These are phyloP conservation scores for Rhinella marina DNA, from an alignment of 2,797 vertebrate species.

Conservation along the genomic window DNA sequence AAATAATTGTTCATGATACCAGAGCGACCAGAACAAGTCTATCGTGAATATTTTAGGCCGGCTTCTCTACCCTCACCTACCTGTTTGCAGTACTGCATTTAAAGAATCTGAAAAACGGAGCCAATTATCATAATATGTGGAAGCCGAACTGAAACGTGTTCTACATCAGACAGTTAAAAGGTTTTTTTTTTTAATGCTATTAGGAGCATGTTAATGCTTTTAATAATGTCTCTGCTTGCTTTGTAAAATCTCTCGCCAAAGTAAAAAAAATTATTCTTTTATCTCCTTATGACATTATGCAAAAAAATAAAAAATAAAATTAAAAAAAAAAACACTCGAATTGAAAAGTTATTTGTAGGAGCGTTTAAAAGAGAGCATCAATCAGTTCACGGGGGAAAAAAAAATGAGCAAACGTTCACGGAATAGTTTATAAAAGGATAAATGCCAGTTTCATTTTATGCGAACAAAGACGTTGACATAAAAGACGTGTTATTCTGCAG, in stretches of 20 bases:
- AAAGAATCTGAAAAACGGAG: slow-evolving; percentile 76
- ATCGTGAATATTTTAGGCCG: slow-evolving; percentile 67
- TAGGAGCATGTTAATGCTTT: slow-evolving; percentile 82
- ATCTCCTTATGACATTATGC: slow-evolving; percentile 85
- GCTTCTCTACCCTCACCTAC: slow-evolving; percentile 70
- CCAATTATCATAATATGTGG: slow-evolving; percentile 81
- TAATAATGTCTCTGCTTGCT: slow-evolving; percentile 83
- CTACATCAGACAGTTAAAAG: slow-evolving; percentile 82
- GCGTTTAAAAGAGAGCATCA: slow-evolving; percentile 84
- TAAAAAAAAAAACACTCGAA: slow-evolving; percentile 74
- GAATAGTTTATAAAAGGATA: slow-evolving; percentile 83
- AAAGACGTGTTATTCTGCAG: slow-evolving; percentile 83
- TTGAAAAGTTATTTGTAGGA: slow-evolving; percentile 84
- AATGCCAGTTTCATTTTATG: slow-evolving; percentile 84
- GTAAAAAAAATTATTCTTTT: slow-evolving; percentile 81
- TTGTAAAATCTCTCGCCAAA: slow-evolving; percentile 84
- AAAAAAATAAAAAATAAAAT: slow-evolving; percentile 72
- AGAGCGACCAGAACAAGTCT: not conserved
- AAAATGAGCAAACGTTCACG: slow-evolving; percentile 78
- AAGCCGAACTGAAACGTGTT: slow-evolving; percentile 79
- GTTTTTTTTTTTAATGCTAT: slow-evolving; percentile 77
- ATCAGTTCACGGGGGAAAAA: slow-evolving; percentile 74
- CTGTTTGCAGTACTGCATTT: slow-evolving; percentile 74
- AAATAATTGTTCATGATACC: not conserved
- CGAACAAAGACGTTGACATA: slow-evolving; percentile 77